These are phyloP conservation scores for Aplysia californica DNA, from an alignment of 1,140 invertebrate species.

Conservation along the genomic window DNA sequence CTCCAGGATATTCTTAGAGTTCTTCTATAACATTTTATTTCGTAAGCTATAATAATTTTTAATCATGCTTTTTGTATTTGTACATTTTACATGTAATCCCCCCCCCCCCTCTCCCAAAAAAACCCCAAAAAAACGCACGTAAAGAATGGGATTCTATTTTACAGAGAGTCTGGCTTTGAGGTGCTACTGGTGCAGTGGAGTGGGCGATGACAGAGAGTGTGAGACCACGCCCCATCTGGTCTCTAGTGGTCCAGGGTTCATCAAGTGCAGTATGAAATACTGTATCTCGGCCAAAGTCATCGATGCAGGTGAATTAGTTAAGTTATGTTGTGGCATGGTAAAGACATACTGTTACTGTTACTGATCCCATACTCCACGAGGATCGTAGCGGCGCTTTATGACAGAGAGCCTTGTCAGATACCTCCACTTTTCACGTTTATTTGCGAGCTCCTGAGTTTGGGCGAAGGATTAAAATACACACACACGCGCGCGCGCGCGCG, in stretches of 20 bases:
- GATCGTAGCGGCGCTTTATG: too few species aligned
- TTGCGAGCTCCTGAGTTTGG: neutral
- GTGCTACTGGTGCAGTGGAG: constrained; percentile 41
- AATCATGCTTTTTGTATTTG: too few species aligned
- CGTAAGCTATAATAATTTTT: too few species aligned
- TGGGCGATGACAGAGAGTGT: constrained; percentile 34
- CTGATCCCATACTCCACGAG: too few species aligned
- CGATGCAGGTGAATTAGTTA: constrained; percentile 27
- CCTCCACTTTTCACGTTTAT: neutral
- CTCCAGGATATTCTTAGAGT: too few species aligned
- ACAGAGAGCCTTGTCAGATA: neutral
- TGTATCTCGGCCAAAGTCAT: constrained; percentile 36
- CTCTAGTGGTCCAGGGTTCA: constrained; percentile 22
- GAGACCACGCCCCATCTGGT: constrained; percentile 23
- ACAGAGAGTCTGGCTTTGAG: too few species aligned
- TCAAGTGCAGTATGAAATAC: constrained; percentile 32
- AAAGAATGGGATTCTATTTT: too few species aligned
- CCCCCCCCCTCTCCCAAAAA: too few species aligned
- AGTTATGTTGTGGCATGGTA: neutral
- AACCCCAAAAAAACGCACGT: too few species aligned
- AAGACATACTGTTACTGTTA: neutral
- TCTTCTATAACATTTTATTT: too few species aligned
- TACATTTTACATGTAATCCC: too few species aligned
- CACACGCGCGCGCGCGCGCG: neutral
- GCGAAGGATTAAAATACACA: neutral